Base-by-base conservation (phyloP, 2,113 vertebrate species). In the Melanerpes formicivorus region DNA sequence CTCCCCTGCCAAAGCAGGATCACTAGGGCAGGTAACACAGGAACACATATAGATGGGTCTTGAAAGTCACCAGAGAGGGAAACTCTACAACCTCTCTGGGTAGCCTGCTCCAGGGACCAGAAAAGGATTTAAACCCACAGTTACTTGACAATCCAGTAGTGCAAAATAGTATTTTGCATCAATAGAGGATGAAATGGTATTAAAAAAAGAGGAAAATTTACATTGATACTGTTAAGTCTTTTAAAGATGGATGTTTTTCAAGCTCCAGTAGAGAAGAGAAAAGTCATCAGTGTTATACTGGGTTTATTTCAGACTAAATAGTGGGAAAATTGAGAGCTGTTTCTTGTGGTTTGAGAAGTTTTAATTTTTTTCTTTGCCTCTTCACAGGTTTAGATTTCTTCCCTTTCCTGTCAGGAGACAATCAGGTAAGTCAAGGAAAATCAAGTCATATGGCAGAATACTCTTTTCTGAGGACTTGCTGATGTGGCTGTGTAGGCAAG, bases 331-430 rank as follows among this genome's bases (percentile, higher is more conserved):
- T 52, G 50, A 52, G 50, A 52, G 22, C 50, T 52, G 50, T 52
- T 55, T 55, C 54, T 55, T 55, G 46, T 59, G 14, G 29, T 74
- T 62, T 23, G 80, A 95, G 80, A 66, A 90, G 72, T 48, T 48
- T 93, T 60, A 93, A 55, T 56, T 83, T 34, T 75, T 97, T 60
- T 80, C 75, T 97, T 88, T 96, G 17, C 32, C 88, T 97, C 80
- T 90, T 76, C 40, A 42, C 98, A 99, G 99, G 99, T 96, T 97
- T 99, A 97, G 99, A 99, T 97, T 99, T 99, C 98, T 99, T 99
- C 96, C 99, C 99, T 94, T 99, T 99, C 96, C 98, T 99, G 95
- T 99, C 99, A 98, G 98, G 99, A 94, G 99, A 99, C 98, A 99
- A 99, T 98, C 99, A 99, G 98, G 99, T 99, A 97, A 87, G 98